These are phyloP conservation scores for Ophiodon elongatus DNA, from an alignment of 2,113 vertebrate species.

Conservation along the genomic window DNA sequence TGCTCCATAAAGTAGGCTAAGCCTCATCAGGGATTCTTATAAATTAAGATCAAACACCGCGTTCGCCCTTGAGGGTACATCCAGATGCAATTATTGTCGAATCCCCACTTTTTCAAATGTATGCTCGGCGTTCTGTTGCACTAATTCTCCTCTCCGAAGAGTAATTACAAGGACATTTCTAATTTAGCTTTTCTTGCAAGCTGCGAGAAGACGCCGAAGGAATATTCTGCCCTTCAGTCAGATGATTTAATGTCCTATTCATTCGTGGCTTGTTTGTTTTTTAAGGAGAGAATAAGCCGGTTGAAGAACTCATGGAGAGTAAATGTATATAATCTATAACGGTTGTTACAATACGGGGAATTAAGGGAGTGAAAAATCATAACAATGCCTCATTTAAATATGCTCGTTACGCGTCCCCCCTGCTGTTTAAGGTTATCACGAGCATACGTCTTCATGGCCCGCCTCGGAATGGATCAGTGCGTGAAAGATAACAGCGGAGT, in stretches of 20 bases:
- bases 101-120: constrained; percentile 30
- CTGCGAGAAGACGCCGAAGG: constrained; percentile 13
- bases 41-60: constrained; percentile 51
- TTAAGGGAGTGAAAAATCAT: not conserved
- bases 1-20: constrained; percentile 48
- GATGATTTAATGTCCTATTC: constrained; percentile 1
- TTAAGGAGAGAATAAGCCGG: not conserved
- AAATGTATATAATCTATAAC: too few species aligned
- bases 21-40: constrained; percentile 46
- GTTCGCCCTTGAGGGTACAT: constrained; percentile 37
- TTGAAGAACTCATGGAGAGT: not conserved
- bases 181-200: constrained; percentile 26
- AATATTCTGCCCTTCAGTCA: constrained; percentile 42
- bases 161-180: constrained; percentile 45
- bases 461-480: not conserved
- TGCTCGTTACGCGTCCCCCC: not conserved
- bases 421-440: not conserved
- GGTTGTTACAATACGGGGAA: not conserved
- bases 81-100: constrained; percentile 44
- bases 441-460: not conserved
- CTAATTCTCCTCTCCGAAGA: constrained; percentile 17
- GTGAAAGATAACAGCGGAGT: not conserved
- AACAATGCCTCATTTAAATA: not conserved
- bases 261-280: constrained; percentile 2
- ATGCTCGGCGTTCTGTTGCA: constrained; percentile 18